These are phyloP conservation scores for Synanthedon tipuliformis DNA, from an alignment of 2,888 invertebrate genomes.

Conservation along the genomic window DNA sequence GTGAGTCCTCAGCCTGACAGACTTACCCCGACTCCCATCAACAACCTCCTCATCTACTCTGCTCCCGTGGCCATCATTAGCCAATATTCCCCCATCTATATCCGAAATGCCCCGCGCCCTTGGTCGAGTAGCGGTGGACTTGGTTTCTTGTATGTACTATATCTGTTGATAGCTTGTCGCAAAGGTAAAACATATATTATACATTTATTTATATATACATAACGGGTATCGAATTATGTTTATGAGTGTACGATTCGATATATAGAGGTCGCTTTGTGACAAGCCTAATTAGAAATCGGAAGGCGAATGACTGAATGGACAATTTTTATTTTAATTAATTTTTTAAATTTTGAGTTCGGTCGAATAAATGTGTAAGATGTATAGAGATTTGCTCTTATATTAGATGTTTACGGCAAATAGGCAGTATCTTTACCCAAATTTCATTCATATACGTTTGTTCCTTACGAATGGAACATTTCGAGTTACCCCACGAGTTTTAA, in stretches of 20 bases:
- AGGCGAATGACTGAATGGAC: slow-evolving; percentile 38
- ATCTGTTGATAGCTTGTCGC: slow-evolving; percentile 51
- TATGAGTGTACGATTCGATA: slow-evolving; percentile 21
- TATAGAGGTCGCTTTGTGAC: slow-evolving; percentile 52
- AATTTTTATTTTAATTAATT: slow-evolving; percentile 18
- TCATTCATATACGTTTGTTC: slow-evolving; percentile 7
- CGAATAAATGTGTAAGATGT: slow-evolving; percentile 55
- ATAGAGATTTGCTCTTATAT: slow-evolving; percentile 53
- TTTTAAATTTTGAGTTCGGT: slow-evolving; percentile 23
- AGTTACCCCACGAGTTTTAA: too few relatives aligned
- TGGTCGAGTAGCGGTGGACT: slow-evolving; percentile 68
- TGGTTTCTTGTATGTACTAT: slow-evolving; percentile 64
- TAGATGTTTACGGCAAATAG: slow-evolving; percentile 62
- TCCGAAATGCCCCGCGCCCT: slow-evolving; percentile 5
- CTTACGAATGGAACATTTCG: not conserved
- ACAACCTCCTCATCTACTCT: slow-evolving; percentile 10
- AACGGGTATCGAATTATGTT: slow-evolving; percentile 8
- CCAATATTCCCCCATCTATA: slow-evolving; percentile 7
- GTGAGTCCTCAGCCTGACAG: slow-evolving; percentile 54
- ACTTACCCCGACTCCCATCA: slow-evolving; percentile 31
- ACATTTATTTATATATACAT: not conserved
- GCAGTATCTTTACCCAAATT: slow-evolving; percentile 53
- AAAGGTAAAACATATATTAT: slow-evolving; percentile 45
- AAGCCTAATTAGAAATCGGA: slow-evolving; percentile 39
- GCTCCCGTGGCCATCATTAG: not conserved